A percentile compares a stretch with the other conserved stretches of the same genome.
These are phyloP conservation scores for Caenorhabditis virilis DNA, from an alignment of 2,888 invertebrate genomes.

Conservation along the genomic window DNA sequence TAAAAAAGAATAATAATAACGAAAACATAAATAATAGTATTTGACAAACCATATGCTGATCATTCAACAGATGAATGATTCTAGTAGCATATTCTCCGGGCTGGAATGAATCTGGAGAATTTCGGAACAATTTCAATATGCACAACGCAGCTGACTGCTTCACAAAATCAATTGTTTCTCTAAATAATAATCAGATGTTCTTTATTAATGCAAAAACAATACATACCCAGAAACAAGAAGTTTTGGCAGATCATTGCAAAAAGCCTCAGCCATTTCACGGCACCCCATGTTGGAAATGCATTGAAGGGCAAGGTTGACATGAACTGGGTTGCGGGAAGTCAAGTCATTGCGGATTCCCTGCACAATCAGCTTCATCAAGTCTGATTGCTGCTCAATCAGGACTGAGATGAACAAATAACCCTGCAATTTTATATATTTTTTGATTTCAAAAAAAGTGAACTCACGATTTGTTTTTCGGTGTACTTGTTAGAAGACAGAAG, in stretches of 20 bases:
- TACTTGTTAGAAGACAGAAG: slow-evolving; percentile 98
- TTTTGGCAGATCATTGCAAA: slow-evolving; percentile 96
- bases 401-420: slow-evolving; percentile 99
- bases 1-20: no score
- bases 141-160: slow-evolving; percentile 99
- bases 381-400: slow-evolving; percentile 96
- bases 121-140: slow-evolving; percentile 87
- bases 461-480: slow-evolving; percentile 97
- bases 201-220: slow-evolving; percentile 2
- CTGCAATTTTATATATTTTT: slow-evolving; percentile 71
- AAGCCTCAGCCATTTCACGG: slow-evolving; percentile 99
- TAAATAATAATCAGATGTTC: slow-evolving; percentile 69
- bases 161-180: slow-evolving; percentile 98
- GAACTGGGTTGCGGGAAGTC: slow-evolving; percentile 86
- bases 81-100: slow-evolving; percentile 95
- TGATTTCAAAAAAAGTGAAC: slow-evolving; percentile 29
- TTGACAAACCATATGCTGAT: slow-evolving; percentile 84
- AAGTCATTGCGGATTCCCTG: slow-evolving; percentile 87
- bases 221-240: slow-evolving; percentile 83
- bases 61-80: slow-evolving; percentile 96
- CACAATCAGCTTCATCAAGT: slow-evolving; percentile 96
- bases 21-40: neutral
- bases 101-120: slow-evolving; percentile 92
- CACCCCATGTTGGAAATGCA: slow-evolving; percentile 99
- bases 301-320: slow-evolving; percentile 95